Evolutionary conservation across 2,797 vertebrate genomes (phyloP), one percentile per base, ranked within the genome.

Genomic region (Hippoglossus hippoglossus): DNA sequence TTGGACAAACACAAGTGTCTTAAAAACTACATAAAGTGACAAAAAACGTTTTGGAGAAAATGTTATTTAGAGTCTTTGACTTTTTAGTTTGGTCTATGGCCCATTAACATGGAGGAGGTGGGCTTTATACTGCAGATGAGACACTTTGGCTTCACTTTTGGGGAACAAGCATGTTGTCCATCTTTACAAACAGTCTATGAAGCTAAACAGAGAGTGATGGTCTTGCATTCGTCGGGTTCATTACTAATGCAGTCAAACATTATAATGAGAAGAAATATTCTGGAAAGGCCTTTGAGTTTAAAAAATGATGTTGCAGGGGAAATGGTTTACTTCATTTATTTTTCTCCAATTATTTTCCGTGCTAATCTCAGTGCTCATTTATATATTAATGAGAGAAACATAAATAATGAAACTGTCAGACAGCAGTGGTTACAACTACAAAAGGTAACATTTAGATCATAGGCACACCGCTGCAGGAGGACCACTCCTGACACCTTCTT

Each of bases 341-440:
- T 44, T 26, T 8, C 1, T 21, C 25, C 21, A 55, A 19, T 1
- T 51, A 22, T 26, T 67, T 26, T 26, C 3, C 15, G 12, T 34
- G 31, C 31, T 34, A 34, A 34, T 34, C 31, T 34, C 39, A 41
- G 11, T 39, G 6, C n/a, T 39, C 6, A 39, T 39, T 16, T 58
- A 15, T n/a, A 52, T 18, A 21, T 13, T 54, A 60, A 71, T 46
- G 8, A 24, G 6, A 53, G 54, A n/a, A 9, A 58, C 13, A 22
- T 24, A 21, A 60, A 59, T 10, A 60, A 34, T 3, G 56, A 65
- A 54, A 36, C 58, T 51, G 26, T 39, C 41, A 51, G 18, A 63
- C 25, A 63, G 25, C 44, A 10, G 26, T 41, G 19, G 24, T 52
- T 31, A 46, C 11, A 55, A 16, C 22, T 47, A 24, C 5, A 62